Base-by-base conservation (phyloP, 2,888 invertebrate genomes). In the Campoletis raptor region DNA sequence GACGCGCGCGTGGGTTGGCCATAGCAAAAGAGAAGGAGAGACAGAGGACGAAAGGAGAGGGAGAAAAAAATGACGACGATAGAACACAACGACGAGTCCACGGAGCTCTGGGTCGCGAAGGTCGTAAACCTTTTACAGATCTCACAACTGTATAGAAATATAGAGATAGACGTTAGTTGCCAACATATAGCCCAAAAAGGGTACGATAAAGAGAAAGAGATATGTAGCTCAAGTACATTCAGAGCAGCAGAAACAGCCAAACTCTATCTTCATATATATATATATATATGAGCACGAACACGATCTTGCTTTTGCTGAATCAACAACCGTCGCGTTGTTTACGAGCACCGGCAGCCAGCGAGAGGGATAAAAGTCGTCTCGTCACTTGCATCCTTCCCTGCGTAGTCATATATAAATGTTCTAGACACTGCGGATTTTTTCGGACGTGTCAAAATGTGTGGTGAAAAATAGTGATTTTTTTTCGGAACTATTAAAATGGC, bases 61-160 rank as follows among this genome's bases (percentile, higher is more conserved):
- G 48, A 9, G 52, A 10, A 24, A 37, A 7, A 54, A 36, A 54
- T 37, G n/a, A 54, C 54, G 73, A 54, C 24, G 36, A 54, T 66
- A 37, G 40, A 21, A 54, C 70, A 69, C 18, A 30, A 61, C 61
- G 37, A 36, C 64, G 73, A 76, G 76, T 69, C 36, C 76, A 57
- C 82, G 70, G 74, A 54, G 52, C 76, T 85, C 78, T 72, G 78
- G 79, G 54, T 82, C 85, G 79, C 81, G 79, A 87, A 85, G 82
- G 85, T 82, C 87, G 83, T 86, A 86, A 86, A 83, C 83, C 85
- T 85, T 79, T 83, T 83, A 80, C 76, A 72, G 83, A 83, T 76
- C 74, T 37, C 74, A 54, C 40, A 18, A 67, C 40, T 40, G n/a
- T 67, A 40, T 40, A 40, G 40, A 21, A 40, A 40, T 74, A 57